Evolutionary conservation across 2,113 vertebrate species (phyloP).

Genomic region (Calonectris borealis): DNA sequence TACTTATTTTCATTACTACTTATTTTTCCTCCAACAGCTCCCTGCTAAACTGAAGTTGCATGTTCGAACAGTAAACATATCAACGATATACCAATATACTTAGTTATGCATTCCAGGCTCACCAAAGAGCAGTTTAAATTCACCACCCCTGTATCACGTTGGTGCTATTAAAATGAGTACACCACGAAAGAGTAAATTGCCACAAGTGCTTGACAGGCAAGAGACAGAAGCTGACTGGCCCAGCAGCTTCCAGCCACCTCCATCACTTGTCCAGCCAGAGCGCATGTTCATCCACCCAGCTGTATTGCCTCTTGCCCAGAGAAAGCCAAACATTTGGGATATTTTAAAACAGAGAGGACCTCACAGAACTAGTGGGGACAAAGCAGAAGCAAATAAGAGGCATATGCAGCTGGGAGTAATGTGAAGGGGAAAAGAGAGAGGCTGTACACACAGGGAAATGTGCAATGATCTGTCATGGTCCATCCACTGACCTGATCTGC

Average conservation of each 20-base stretch:
- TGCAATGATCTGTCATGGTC: fast-evolving
- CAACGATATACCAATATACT: fast-evolving
- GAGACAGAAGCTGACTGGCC: neutral
- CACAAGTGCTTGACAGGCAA: neutral
- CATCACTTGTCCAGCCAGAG: neutral
- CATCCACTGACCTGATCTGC: neutral
- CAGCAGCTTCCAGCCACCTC: neutral
- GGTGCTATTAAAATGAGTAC: neutral
- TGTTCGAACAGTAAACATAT: neutral
- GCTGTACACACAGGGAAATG: fast-evolving
- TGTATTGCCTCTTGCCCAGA: neutral
- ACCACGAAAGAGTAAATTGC: neutral
- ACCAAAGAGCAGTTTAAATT: neutral
- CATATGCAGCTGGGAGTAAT: fast-evolving
- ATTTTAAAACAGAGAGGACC: neutral
- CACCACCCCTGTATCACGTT: neutral
- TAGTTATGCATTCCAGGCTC: neutral
- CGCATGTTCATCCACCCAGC: neutral
- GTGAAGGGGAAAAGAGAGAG: neutral
- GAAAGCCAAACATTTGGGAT: neutral
- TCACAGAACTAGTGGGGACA: neutral
- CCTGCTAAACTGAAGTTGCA: neutral
- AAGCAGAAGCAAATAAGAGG: neutral
- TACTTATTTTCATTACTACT: neutral
- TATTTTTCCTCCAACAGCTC: neutral